Evolutionary conservation across 2,888 invertebrate genomes (phyloP), one percentile per base, ranked within the genome.

Genomic region (Sesamia inferens): DNA sequence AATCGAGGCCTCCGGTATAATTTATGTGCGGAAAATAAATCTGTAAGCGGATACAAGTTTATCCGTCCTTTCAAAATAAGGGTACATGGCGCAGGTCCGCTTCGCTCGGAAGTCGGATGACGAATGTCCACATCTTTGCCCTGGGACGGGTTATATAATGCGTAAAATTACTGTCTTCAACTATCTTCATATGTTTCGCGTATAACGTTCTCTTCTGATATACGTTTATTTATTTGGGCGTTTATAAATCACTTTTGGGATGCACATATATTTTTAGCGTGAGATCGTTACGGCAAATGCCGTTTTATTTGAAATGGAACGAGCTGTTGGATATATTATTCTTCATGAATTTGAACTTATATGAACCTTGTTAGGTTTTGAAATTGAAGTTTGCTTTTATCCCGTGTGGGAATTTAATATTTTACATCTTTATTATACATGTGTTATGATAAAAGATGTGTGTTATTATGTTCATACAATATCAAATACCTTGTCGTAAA

Each of bases 101-200:
- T 85, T 83, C 86, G 84, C 87, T 82, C 89, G 91, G 90, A 92
- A 91, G 90, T 89, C 86, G 90, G 91, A 93, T 94, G 95, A 95
- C 93, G 93, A 94, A 95, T 95, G 93, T 85, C 90, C 90, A 87
- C 90, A 89, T 92, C 86, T 92, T 90, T 90, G 89, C 89, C 90
- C 78, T 87, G 89, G 90, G 94, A 95, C 94, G 91, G 94, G 94
- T 92, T 93, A 95, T 91, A 94, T 95, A 94, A 94, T 91, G 95
- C 95, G 95, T 93, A 93, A 95, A 95, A 95, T 95, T 93, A 94
- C 93, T 91, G 92, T 91, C 93, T 92, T 92, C 92, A 92, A 93
- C 92, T 93, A 93, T 92, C 90, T 90, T 89, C 92, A 91, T 92
- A 92, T 89, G 89, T 94, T 92, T 90, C 83, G 79, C 87, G 87